Percentiles rank a stretch among this genome's conserved stretches.
Conservation (phyloP, 2,888 invertebrate genomes). For the Sabatieria punctata region DNA sequence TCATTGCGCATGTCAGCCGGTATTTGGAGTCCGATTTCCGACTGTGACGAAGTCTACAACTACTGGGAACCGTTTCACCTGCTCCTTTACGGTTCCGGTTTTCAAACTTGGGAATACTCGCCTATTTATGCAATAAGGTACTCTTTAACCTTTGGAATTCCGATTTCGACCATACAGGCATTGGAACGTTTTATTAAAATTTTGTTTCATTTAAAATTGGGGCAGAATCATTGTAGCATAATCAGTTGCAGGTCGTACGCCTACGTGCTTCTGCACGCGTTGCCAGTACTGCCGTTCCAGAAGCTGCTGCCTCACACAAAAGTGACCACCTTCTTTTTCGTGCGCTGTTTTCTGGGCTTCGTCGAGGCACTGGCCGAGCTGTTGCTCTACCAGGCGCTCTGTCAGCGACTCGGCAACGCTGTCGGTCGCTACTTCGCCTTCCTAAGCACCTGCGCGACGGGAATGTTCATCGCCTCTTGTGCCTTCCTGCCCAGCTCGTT, state of each 20-base stretch:
- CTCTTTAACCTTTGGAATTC: no score
- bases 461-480: slow-evolving; percentile 66
- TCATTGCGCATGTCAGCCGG: slow-evolving; percentile 20
- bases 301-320: slow-evolving; percentile 18
- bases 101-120: slow-evolving; percentile 99
- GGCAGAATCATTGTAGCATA: background rate
- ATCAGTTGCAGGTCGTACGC: slow-evolving; percentile 52
- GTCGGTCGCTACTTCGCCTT: slow-evolving; percentile 8
- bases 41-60: slow-evolving; percentile 97
- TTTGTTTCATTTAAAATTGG: slow-evolving; percentile 1
- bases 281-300: slow-evolving; percentile 15
- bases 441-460: slow-evolving; percentile 54
- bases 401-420: background rate
- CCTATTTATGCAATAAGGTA: slow-evolving; percentile 71
- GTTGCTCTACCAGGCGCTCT: slow-evolving; percentile 59
- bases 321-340: slow-evolving; percentile 58
- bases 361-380: slow-evolving; percentile 65
- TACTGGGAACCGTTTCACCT: slow-evolving; percentile 89
- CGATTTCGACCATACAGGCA: background rate
- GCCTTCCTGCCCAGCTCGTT: slow-evolving; percentile 89
- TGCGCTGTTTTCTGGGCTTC: slow-evolving; percentile 61
- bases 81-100: slow-evolving; percentile 70
- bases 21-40: slow-evolving; percentile 69
- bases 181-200: slow-evolving; percentile 2
- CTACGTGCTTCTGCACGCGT: slow-evolving; percentile 60